phyloP scores from a whole-genome alignment of 1,140 invertebrate genomes.

The Pachypeltis micranthus region DNA sequence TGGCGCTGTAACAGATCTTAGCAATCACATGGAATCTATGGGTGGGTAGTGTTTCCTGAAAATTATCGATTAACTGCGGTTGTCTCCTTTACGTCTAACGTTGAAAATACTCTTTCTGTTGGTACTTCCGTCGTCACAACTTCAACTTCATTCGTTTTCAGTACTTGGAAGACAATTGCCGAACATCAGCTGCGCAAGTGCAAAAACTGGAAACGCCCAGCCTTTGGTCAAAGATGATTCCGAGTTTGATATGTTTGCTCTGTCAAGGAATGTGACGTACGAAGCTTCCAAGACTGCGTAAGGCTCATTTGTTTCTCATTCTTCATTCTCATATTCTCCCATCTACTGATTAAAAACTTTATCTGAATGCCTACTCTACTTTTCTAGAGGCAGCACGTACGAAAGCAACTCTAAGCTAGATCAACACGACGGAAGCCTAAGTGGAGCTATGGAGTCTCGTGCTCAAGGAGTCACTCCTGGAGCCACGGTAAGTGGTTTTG shows the following conservation, averaged over 20 bases:
- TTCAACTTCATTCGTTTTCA: conserved; percentile 15
- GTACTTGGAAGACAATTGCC: conserved; percentile 31
- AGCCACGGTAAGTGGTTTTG: conserved; percentile 30
- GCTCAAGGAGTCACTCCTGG: conserved; percentile 22
- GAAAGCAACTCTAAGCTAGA: conserved; percentile 56
- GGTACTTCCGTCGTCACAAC: not conserved
- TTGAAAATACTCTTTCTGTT: not conserved
- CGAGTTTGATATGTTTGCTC: conserved; percentile 87
- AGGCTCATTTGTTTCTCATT: conserved; percentile 21
- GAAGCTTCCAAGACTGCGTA: conserved; percentile 56
- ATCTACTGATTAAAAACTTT: too few species aligned
- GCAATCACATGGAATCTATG: conserved; percentile 26
- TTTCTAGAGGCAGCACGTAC: conserved; percentile 52
- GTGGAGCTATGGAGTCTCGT: conserved; percentile 24
- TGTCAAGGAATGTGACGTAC: conserved; percentile 64
- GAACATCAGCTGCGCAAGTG: conserved; percentile 29
- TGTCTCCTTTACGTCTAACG: not conserved
- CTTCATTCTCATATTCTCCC: too few species aligned
- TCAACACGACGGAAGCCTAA: conserved; percentile 41
- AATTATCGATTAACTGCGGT: too few species aligned
- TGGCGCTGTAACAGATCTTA: not conserved
- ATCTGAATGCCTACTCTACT: not conserved
- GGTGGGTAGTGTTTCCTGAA: too few species aligned
- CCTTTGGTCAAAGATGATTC: conserved; percentile 34
- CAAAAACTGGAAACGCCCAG: conserved; percentile 27